Evolutionary conservation across 2,113 vertebrate genomes (phyloP).

Genomic region (Mohoua ochrocephala): DNA sequence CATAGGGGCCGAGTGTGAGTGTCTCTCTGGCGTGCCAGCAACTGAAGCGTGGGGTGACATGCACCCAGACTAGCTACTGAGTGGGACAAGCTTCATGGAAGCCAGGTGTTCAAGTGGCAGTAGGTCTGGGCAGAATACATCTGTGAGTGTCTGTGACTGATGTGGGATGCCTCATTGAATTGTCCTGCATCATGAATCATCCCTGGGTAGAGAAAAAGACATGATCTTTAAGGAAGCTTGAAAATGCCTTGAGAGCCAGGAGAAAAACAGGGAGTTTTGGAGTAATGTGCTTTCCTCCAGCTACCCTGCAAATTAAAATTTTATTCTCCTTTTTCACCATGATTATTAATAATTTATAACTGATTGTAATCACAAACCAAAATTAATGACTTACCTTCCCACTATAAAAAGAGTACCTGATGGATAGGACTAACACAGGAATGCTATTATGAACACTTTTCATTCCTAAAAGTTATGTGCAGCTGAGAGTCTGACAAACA

Average conservation of each 20-base stretch:
- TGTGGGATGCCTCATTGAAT: no score
- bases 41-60: fast-evolving
- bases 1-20: no score
- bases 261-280: not conserved
- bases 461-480: not conserved
- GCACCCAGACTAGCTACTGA: not conserved
- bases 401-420: not conserved
- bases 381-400: not conserved
- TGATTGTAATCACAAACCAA: not conserved
- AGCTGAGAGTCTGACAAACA: not conserved
- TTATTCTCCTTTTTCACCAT: not conserved
- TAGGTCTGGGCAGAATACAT: not conserved
- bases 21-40: not conserved
- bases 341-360: not conserved
- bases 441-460: not conserved
- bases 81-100: not conserved
- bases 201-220: not conserved
- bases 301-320: not conserved
- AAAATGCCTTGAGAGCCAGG: not conserved
- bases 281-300: not conserved
- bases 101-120: fast-evolving
- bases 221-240: not conserved
- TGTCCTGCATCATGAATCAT: not conserved
- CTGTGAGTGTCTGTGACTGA: not conserved
- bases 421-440: not conserved